phyloP scores from a whole-genome alignment of 2,888 invertebrate genomes.

The Diploptera punctata region DNA sequence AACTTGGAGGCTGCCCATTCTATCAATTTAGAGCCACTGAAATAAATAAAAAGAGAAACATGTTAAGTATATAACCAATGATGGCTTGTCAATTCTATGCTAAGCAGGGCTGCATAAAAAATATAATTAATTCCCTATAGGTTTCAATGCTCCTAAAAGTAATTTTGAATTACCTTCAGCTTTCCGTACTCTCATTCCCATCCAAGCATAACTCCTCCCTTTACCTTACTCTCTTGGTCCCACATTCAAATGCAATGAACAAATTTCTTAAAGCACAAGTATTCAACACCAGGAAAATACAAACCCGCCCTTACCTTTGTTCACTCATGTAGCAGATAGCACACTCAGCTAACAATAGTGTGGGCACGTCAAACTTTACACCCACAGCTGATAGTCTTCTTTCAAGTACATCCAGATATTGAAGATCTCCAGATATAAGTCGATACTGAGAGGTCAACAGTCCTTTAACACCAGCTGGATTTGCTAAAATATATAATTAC shows the following conservation, averaged over 20 bases:
- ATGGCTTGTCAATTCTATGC: no score
- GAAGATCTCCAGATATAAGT: constrained; percentile 53
- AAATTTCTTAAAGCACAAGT: no score
- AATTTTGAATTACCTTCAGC: no score
- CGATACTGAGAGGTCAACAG: constrained; percentile 49
- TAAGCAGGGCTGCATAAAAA: neutral
- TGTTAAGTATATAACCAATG: no score
- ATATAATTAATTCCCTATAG: neutral
- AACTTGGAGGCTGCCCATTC: constrained; percentile 54
- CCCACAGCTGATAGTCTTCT: constrained; percentile 48
- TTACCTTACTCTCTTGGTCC: no score
- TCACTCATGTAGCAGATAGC: constrained; percentile 56
- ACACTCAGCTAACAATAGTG: constrained; percentile 56
- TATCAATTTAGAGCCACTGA: constrained; percentile 53
- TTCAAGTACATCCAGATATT: constrained; percentile 47
- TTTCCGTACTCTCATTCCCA: no score
- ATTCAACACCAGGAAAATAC: no score
- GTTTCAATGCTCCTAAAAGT: no score
- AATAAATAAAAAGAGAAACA: no score
- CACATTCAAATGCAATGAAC: no score
- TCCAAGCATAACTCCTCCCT: no score
- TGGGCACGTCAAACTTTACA: constrained; percentile 50
- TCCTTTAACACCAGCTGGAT: constrained; percentile 21
- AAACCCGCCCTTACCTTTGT: constrained; percentile 46
- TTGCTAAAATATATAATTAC: neutral